phyloP scores from a whole-genome alignment of 2,888 invertebrate genomes.

The Tupiocoris notatus region DNA sequence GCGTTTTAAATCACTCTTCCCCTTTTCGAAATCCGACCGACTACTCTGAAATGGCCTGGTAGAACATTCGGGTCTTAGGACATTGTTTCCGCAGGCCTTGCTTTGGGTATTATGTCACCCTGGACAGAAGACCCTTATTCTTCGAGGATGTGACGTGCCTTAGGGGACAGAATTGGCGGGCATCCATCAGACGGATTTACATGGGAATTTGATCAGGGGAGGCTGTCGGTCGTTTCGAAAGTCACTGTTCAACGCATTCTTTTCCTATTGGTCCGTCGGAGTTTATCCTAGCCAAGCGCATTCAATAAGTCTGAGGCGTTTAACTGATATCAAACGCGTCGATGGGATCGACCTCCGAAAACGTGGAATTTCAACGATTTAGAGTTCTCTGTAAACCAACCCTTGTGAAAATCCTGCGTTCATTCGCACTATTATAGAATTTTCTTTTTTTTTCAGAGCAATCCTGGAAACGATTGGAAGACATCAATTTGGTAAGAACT shows the following conservation, averaged over 20 bases:
- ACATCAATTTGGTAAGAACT: too few species aligned
- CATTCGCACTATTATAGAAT: too few species aligned
- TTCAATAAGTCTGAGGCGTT: too few species aligned
- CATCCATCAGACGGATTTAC: constrained; percentile 44
- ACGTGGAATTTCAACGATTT: too few species aligned
- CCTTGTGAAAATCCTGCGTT: too few species aligned
- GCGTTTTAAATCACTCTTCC: not conserved
- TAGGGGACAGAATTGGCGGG: constrained; percentile 23
- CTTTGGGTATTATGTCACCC: constrained; percentile 27
- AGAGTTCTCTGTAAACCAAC: too few species aligned
- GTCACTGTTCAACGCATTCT: constrained; percentile 9
- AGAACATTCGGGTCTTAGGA: not conserved
- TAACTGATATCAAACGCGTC: too few species aligned
- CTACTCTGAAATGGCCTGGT: not conserved
- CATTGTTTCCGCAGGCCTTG: constrained; percentile 18
- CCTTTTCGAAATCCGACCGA: not conserved
- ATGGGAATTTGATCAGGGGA: constrained; percentile 43
- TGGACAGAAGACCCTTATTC: constrained; percentile 15
- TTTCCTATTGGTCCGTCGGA: constrained; percentile 19
- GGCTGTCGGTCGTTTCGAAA: not conserved
- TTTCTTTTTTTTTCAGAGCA: too few species aligned
- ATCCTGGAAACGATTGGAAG: too few species aligned
- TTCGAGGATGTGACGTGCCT: not conserved
- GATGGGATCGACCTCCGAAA: too few species aligned
- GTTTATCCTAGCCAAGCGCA: not conserved